Percentiles rank a stretch among this genome's conserved stretches.
Evolutionary conservation across 2,888 invertebrate genomes (phyloP).

Genomic region (Hybos culiciformis): DNA sequence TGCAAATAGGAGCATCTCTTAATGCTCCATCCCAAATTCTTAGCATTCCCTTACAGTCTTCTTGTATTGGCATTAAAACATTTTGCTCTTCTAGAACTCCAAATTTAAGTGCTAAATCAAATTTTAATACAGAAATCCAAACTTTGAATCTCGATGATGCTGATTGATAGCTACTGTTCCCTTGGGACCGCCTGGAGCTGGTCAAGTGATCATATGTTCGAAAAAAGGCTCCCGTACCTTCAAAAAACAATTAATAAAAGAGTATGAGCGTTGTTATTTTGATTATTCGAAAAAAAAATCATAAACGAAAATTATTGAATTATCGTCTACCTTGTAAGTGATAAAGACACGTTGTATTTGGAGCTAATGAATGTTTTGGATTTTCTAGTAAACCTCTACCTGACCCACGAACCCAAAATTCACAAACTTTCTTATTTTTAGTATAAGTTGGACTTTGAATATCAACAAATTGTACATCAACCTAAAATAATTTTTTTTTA

Average conservation of each 20-base stretch:
- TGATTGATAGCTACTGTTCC: conserved; percentile 30
- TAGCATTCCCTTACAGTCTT: conserved; percentile 69
- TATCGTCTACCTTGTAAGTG: conserved; percentile 68
- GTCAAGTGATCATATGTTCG: conserved; percentile 41
- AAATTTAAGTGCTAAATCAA: conserved; percentile 60
- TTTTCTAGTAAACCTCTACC: conserved; percentile 68
- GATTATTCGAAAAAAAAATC: no score
- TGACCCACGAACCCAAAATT: conserved; percentile 73
- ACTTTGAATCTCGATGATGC: conserved; percentile 60
- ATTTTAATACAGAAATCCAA: conserved; percentile 77
- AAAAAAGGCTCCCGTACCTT: conserved; percentile 43
- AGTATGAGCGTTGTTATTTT: no score
- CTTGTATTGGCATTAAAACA: conserved; percentile 41
- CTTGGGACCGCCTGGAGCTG: conserved; percentile 39
- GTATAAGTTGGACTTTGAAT: conserved; percentile 69
- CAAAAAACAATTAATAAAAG: no score
- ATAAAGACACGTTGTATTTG: conserved; percentile 80
- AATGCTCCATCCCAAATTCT: conserved; percentile 80
- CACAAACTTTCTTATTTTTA: conserved; percentile 72
- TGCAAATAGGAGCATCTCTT: conserved; percentile 60
- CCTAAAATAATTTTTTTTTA: conserved; percentile 17
- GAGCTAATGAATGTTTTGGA: conserved; percentile 71
- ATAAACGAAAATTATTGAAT: no score
- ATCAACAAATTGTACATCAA: conserved; percentile 72
- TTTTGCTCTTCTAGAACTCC: conserved; percentile 32